Percentiles rank a stretch among this genome's conserved stretches.
Evolutionary conservation across 2,888 invertebrate genomes (phyloP).

Genomic region (Tenthredo scrophulariae): DNA sequence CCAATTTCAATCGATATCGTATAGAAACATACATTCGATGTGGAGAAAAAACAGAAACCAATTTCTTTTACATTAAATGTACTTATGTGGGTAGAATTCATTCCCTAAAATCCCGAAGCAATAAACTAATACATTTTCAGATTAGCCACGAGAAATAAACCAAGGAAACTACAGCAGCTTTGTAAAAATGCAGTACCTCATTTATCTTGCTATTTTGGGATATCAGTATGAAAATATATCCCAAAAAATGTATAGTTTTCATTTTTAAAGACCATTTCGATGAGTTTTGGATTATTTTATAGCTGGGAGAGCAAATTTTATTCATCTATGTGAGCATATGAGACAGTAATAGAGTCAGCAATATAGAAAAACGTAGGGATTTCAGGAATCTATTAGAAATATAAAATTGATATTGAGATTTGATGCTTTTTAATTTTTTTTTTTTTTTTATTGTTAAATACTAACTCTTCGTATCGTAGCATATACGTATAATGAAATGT

Average conservation of each 20-base stretch:
- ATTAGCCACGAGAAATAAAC: neutral
- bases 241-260: neutral
- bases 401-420: neutral
- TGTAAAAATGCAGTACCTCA: neutral
- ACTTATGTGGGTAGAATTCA: neutral
- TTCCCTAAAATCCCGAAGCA: neutral
- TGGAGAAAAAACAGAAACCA: neutral
- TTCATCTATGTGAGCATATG: neutral
- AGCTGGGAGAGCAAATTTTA: neutral
- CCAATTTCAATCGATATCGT: conserved; percentile 17
- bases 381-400: neutral
- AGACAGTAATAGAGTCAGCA: neutral
- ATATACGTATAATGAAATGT: conserved; percentile 64
- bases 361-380: neutral
- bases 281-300: neutral
- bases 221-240: neutral
- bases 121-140: neutral
- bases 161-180: neutral
- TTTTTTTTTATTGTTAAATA: conserved; percentile 63
- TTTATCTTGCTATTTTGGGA: neutral
- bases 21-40: neutral
- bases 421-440: neutral
- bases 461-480: conserved; percentile 62
- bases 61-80: neutral
- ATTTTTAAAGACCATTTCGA: neutral